Base-by-base conservation (phyloP, 2,113 vertebrate genomes). In the Toxotes chatareus region DNA sequence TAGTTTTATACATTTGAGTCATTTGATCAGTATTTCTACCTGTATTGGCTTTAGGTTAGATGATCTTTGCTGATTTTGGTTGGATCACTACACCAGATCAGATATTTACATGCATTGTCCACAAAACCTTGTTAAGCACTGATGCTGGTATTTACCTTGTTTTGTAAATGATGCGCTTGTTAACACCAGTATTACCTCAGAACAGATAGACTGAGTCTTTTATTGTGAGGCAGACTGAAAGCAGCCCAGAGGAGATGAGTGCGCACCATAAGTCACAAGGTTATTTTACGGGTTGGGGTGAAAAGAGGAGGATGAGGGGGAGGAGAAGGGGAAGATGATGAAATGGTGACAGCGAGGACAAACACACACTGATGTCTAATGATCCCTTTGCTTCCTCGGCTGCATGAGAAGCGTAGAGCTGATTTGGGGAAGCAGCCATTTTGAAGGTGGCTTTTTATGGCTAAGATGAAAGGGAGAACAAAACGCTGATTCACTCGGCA, bases 341-440 rank as follows among this genome's bases (percentile, higher is more conserved):
- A 86, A 76, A 70, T 31, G 34, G 71, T 69, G 76, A 84, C 34
- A 36, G 69, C 2, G 51, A 89, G 85, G 78, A 92, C 88, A 91
- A 92, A 90, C 64, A 12, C 60, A 55, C 61, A 60, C 67, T 88
- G 75, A 80, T 86, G 84, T 80, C 76, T 87, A 89, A 88, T 91
- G 90, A 93, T 84, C 86, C 74, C 81, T 64, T 79, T 61, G 53
- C 83, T 69, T 86, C 82, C 80, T 85, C 90, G 70, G 86, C 87
- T 92, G 89, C 64, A 51, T 76, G 56, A 88, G 69, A 42, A 73
- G 80, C 46, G 6, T 10, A 44, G 75, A 74, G 66, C 47, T 49
- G 73, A 80, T 84, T 73, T 51, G 64, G 83, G 73, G 55, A 82
- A 82, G 77, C 76, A 80, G 86, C 73, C 81, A 80, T 86, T 88